Percentiles rank a stretch among this genome's conserved stretches.
phyloP scores from a whole-genome alignment of 2,797 vertebrate genomes.

The Alectoris magna region DNA sequence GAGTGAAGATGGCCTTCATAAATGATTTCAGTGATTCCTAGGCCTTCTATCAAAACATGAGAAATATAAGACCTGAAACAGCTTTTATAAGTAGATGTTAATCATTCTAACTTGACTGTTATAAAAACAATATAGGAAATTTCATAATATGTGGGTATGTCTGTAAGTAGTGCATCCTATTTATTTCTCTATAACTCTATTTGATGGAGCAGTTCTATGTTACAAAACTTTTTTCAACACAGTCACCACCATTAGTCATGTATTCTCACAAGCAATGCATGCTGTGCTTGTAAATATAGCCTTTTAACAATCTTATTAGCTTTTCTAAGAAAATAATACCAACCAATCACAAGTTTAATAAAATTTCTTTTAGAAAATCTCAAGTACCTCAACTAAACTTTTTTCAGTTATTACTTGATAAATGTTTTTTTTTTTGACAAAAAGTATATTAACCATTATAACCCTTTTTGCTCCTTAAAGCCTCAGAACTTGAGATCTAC shows the following conservation, averaged over 20 bases:
- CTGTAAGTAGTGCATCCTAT: too few species aligned
- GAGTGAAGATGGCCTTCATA: not conserved
- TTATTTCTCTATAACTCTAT: too few species aligned
- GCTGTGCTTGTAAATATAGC: too few species aligned
- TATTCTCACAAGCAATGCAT: too few species aligned
- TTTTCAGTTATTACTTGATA: not conserved
- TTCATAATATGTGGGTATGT: not conserved
- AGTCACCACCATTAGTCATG: too few species aligned
- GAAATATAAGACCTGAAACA: not conserved
- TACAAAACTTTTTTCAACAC: too few species aligned
- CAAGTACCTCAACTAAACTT: not conserved
- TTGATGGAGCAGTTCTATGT: too few species aligned
- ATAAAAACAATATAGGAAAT: not conserved
- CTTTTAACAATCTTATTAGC: not conserved
- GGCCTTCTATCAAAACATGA: not conserved
- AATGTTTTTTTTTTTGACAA: not conserved
- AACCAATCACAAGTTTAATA: not conserved
- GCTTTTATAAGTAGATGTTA: not conserved
- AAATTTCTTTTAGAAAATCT: not conserved
- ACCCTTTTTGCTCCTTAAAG: not conserved
- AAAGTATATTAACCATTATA: not conserved
- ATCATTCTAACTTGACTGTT: not conserved
- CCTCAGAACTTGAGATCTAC: not conserved
- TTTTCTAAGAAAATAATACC: not conserved
- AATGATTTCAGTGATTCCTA: not conserved